These are phyloP conservation scores for Glareola pratincola DNA, from an alignment of 2,113 vertebrate genomes.

Conservation along the genomic window DNA sequence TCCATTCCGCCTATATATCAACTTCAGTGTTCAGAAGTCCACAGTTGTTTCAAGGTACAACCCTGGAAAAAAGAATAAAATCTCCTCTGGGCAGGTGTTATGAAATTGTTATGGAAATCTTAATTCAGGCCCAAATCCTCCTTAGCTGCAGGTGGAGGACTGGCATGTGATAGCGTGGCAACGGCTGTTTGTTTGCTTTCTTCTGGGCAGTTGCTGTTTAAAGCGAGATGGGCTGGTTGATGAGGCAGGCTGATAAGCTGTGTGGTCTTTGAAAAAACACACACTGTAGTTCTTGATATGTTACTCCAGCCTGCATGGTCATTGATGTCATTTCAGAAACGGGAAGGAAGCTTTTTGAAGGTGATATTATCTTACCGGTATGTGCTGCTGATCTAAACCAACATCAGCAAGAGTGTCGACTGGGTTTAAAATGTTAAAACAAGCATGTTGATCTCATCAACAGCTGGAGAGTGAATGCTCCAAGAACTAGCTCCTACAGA, in stretches of 20 bases:
- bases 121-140: background rate
- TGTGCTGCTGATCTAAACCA: background rate
- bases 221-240: background rate
- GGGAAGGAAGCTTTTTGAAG: conserved; percentile 74
- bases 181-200: background rate
- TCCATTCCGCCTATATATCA: background rate
- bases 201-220: background rate
- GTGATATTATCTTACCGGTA: conserved; percentile 73
- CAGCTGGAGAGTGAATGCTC: conserved; percentile 74
- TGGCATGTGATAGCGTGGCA: background rate
- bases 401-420: background rate
- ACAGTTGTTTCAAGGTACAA: background rate
- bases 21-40: background rate
- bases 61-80: background rate
- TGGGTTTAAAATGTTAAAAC: background rate
- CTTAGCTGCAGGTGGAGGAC: too few relatives aligned
- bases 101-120: background rate
- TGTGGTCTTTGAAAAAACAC: background rate
- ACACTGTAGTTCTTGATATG: background rate
- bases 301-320: background rate
- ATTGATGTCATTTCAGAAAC: conserved; percentile 55
- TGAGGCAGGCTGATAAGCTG: background rate
- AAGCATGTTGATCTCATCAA: background rate
- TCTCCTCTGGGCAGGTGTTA: background rate
- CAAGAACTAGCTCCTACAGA: conserved; percentile 67